Evolutionary conservation across 2,888 invertebrate species (phyloP).

Genomic region (Cremastinae sp.): DNA sequence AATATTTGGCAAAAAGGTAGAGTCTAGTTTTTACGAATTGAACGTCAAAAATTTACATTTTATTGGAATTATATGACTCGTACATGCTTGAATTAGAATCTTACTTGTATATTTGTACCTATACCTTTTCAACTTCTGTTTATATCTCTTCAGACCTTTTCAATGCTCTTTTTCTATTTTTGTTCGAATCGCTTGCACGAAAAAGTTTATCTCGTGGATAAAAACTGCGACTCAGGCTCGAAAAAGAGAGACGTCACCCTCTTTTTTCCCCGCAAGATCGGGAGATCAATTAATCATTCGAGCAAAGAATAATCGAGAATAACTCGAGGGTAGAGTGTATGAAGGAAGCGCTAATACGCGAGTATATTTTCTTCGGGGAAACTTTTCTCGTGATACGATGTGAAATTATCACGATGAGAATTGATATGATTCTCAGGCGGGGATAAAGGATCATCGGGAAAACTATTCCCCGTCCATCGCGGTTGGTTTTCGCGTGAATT

Average conservation of each 20-base stretch:
- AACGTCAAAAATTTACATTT: too few species aligned
- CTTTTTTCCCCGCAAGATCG: not conserved
- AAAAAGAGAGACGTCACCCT: not conserved
- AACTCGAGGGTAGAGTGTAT: too few species aligned
- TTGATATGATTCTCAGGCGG: conserved; percentile 15
- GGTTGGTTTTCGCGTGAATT: conserved; percentile 35
- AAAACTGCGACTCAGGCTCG: conserved; percentile 34
- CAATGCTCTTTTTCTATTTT: not conserved
- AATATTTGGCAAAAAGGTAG: too few species aligned
- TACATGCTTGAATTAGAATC: too few species aligned
- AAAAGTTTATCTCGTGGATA: not conserved
- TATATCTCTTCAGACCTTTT: not conserved
- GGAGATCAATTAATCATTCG: conserved; percentile 35
- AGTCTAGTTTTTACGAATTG: too few species aligned
- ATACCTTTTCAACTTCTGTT: too few species aligned
- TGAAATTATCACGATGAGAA: conserved; percentile 30
- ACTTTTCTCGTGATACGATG: conserved; percentile 13
- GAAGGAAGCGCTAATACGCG: conserved; percentile 21
- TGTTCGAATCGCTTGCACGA: not conserved
- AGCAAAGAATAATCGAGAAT: conserved; percentile 1
- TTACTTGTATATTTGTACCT: too few species aligned
- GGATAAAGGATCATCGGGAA: conserved; percentile 4
- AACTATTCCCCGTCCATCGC: not conserved
- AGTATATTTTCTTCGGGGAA: conserved; percentile 19
- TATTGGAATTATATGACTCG: too few species aligned